These are phyloP conservation scores for Bombus polaris DNA, from an alignment of 1,140 invertebrate species.

Conservation along the genomic window DNA sequence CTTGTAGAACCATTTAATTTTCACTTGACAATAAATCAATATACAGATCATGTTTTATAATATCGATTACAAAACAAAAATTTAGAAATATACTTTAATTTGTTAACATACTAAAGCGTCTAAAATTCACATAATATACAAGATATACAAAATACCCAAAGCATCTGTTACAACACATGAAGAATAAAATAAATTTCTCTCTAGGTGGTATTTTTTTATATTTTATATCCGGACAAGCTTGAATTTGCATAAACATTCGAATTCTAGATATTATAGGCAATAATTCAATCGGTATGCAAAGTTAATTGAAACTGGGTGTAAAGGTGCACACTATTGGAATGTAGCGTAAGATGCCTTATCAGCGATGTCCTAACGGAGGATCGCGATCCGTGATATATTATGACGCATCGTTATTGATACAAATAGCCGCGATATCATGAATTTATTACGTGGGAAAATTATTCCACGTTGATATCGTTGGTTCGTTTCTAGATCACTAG, in stretches of 20 bases:
- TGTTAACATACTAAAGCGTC: no score
- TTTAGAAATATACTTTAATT: no score
- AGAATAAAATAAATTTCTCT: neutral
- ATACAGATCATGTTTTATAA: no score
- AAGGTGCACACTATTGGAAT: constrained; percentile 17
- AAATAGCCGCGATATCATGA: constrained; percentile 57
- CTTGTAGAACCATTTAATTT: no score
- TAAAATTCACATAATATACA: no score
- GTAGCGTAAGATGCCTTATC: constrained; percentile 17
- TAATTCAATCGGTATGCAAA: neutral
- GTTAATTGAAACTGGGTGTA: constrained; percentile 21
- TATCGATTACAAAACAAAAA: no score
- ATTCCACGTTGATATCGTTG: constrained; percentile 57
- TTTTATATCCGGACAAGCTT: no score
- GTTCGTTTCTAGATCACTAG: constrained; percentile 40
- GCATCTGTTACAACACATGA: neutral
- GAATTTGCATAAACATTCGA: no score
- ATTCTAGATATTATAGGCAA: neutral
- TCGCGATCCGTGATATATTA: constrained; percentile 48
- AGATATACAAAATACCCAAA: no score
- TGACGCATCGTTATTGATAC: constrained; percentile 63
- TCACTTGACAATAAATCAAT: no score
- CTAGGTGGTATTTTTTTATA: no score
- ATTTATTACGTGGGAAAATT: constrained; percentile 62
- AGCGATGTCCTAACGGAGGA: constrained; percentile 3